phyloP scores from a whole-genome alignment of 2,888 invertebrate species.

The Troilus luridus region DNA sequence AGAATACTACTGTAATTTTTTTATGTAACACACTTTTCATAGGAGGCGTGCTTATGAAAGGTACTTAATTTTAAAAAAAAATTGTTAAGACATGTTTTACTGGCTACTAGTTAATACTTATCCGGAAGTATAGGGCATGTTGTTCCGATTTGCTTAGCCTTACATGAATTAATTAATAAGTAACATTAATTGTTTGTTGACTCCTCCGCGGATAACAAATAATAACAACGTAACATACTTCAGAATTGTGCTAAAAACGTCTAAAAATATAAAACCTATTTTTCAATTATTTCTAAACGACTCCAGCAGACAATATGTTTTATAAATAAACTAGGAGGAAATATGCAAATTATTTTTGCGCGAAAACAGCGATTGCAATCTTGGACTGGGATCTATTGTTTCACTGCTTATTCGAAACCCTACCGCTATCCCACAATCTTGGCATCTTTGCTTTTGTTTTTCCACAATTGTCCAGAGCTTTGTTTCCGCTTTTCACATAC shows the following conservation, averaged over 20 bases:
- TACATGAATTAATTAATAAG: too few relatives aligned
- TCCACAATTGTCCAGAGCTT: background rate
- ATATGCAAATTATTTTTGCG: slow-evolving; percentile 11
- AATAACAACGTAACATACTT: too few relatives aligned
- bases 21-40: background rate
- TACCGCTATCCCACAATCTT: slow-evolving; percentile 20
- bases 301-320: background rate
- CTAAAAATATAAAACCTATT: background rate
- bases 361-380: slow-evolving; percentile 2
- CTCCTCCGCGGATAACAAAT: too few relatives aligned
- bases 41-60: background rate
- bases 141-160: too few relatives aligned
- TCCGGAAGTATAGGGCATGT: too few relatives aligned
- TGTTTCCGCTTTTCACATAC: slow-evolving; percentile 6
- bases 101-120: background rate
- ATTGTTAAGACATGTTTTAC: background rate
- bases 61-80: background rate
- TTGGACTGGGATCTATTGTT: slow-evolving; percentile 1
- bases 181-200: too few relatives aligned
- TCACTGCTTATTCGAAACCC: background rate
- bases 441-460: background rate
- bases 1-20: slow-evolving; percentile 16
- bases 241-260: background rate
- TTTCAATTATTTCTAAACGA: too few relatives aligned
- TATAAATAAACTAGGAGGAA: background rate